Base-by-base conservation (phyloP, 1,140 invertebrate species). In the Harlomillsia oculata region DNA sequence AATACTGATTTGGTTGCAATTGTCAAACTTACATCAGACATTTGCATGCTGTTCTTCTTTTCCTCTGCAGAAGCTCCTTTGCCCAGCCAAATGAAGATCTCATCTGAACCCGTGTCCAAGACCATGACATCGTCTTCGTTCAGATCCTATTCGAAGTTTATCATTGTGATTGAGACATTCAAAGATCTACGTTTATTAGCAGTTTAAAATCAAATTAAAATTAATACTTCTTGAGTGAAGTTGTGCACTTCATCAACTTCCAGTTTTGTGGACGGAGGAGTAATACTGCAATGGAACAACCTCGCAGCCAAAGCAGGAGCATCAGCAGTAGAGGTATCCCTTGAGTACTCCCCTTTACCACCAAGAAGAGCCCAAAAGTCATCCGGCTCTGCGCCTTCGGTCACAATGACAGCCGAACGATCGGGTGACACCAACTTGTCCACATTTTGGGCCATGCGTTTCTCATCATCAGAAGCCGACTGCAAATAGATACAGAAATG, bases 81-180 rank as follows among this genome's bases (percentile, higher is more conserved):
- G 21, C 87, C 87, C 49, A 84, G 73, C 85, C 85, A 87, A 52
- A 86, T 68, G 64, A 82, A 87, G 2, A 88, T 71, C 67, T 83
- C 81, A 28, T 59, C 60, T 67, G 82, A 78, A 13, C 82, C 83
- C 21, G 77, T 77, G 71, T 87, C 84, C 55, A 87, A 63, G 11
- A 87, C 72, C 77, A 85, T 86, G 0, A 84, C 74, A 63, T 85
- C 82, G 70, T 87, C 84, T 53, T 80, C 77, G 60, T 83, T 82
- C 25, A 89, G 72, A 69, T 88, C 85, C 79, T 84, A 65, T 29
- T 60, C 53, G 11, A n/a, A n/a, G n/a, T n/a, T n/a, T n/a, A n/a
- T n/a, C n/a, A n/a, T n/a, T n/a, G n/a, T n/a, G n/a, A n/a, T n/a
- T n/a, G n/a, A n/a, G n/a, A n/a, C n/a, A n/a, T n/a, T n/a, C n/a